Evolutionary conservation across 2,797 vertebrate genomes (phyloP), one percentile per base, ranked within the genome.

Genomic region (Sylvia borin): DNA sequence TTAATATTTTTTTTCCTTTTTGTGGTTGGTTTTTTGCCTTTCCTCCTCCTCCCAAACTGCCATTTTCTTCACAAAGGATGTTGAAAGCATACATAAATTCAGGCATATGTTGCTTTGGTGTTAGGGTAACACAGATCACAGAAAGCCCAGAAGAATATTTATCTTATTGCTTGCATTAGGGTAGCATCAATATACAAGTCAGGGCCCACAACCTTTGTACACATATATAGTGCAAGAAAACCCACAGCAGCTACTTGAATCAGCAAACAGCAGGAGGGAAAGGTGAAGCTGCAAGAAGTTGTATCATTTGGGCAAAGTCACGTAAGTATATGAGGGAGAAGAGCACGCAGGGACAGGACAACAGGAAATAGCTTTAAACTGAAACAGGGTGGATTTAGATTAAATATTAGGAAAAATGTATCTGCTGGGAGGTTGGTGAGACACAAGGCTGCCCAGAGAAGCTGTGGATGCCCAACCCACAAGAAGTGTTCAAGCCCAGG

Each of bases 291-390:
- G 18, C 42, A 32, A 70, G 34, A 60, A 55, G 68, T 20, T 64
- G 11, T 21, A 45, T 45, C 61, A 20, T 12, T 21, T 65, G 54
- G 13, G 54, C 82, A 17, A 65, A 58, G 43, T 55, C 55, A 85
- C 5, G 5, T 48, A 42, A 36, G 11, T 19, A 5, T 12, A 43
- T 25, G 1, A 0, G 27, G 21, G 19, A 17, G 7, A 21, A 58
- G 45, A 47, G 40, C 21, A 20, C 0, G 0, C 54, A 58, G 36
- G 22, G 31, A 57, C 1, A 51, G 16, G 12, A 66, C 38, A 73
- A 40, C 4, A 0, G 24, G 4, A 38, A 34, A 31, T 22, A 14
- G 17, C 61, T 67, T 60, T 31, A 34, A 71, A 40, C 8, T 31
- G 31, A 47, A 67, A 32, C 25, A 40, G 40, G 61, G 21, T 34